phyloP scores from a whole-genome alignment of 1,140 invertebrate species.

The Trachelipus rathkii region DNA sequence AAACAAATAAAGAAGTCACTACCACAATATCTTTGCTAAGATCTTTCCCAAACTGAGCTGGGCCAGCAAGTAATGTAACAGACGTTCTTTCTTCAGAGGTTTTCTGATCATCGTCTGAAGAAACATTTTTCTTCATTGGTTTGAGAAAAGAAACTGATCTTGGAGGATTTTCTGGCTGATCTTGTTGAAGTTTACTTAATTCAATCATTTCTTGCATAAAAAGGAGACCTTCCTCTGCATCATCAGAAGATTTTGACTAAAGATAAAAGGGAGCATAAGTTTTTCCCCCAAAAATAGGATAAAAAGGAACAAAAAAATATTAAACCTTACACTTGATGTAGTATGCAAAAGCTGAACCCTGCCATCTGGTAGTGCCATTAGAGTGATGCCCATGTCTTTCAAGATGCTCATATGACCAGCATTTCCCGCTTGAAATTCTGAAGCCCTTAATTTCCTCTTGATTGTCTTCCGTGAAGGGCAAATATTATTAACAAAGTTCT shows the following conservation, averaged over 20 bases:
- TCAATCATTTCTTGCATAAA: constrained; percentile 98
- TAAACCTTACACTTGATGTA: constrained; percentile 51
- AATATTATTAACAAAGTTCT: constrained; percentile 72
- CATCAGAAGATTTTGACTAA: constrained; percentile 72
- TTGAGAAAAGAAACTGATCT: constrained; percentile 57
- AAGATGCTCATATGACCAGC: constrained; percentile 82
- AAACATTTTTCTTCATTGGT: constrained; percentile 36
- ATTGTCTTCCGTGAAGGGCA: constrained; percentile 61
- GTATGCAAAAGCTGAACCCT: constrained; percentile 81
- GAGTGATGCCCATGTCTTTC: constrained; percentile 89
- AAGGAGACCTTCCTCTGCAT: constrained; percentile 84
- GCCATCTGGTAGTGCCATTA: constrained; percentile 81
- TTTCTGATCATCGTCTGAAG: background rate
- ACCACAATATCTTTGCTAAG: constrained; percentile 46
- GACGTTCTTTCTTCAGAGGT: background rate
- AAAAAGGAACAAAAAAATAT: background rate
- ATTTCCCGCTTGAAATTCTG: constrained; percentile 76
- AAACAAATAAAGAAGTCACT: constrained; percentile 13
- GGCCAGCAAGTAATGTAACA: constrained; percentile 66
- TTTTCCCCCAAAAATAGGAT: too few relatives aligned
- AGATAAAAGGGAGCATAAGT: constrained; percentile 28
- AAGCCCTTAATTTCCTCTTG: constrained; percentile 63
- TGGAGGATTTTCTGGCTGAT: constrained; percentile 59
- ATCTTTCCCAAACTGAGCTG: constrained; percentile 78
- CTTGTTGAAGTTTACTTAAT: constrained; percentile 67